Conservation (phyloP, 2,113 vertebrate genomes). For the Origma solitaria region DNA sequence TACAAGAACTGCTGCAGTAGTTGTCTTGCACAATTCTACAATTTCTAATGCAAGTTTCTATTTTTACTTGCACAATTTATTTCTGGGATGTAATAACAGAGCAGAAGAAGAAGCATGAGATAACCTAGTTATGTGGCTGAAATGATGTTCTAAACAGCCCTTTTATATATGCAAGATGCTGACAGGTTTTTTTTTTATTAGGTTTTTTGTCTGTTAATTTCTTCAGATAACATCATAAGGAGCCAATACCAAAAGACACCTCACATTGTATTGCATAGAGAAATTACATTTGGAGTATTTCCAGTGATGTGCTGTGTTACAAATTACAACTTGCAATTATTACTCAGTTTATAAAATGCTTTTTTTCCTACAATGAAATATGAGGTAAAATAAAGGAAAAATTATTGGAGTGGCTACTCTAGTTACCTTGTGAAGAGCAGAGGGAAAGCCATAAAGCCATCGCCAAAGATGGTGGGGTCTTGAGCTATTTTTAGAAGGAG, state of each 20-base stretch:
- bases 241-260: neutral
- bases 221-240: neutral
- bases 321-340: neutral
- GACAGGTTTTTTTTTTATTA: neutral
- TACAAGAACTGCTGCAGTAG: neutral
- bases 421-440: neutral
- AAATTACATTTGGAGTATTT: neutral
- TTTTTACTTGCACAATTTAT: neutral
- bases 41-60: neutral
- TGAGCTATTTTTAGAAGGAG: neutral
- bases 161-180: neutral
- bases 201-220: neutral
- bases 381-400: neutral
- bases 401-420: neutral
- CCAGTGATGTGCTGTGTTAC: neutral
- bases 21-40: neutral
- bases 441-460: neutral
- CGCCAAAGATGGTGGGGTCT: neutral
- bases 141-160: neutral
- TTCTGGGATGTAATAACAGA: neutral
- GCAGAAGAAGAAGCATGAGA: neutral
- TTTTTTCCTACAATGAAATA: neutral
- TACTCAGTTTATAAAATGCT: neutral
- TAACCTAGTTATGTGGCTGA: neutral
- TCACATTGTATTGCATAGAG: neutral